These are phyloP conservation scores for Tetragonisca angustula DNA, from an alignment of 2,888 invertebrate species.

Conservation along the genomic window DNA sequence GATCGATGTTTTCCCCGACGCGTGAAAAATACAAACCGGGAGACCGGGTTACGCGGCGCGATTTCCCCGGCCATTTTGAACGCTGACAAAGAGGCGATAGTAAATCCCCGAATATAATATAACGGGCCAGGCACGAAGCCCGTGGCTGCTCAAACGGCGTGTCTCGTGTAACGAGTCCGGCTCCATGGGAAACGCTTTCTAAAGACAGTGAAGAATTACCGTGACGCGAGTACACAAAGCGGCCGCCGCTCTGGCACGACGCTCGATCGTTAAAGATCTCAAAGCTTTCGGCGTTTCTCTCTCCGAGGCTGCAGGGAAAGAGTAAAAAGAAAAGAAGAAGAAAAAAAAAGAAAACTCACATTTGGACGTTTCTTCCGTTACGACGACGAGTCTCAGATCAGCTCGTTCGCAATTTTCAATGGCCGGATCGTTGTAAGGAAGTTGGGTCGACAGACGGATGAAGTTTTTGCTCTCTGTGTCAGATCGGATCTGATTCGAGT, in stretches of 20 bases:
- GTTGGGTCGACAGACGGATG: background rate
- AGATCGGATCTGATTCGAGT: background rate
- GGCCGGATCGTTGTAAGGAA: background rate
- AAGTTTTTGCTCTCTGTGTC: background rate
- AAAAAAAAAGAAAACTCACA: too few relatives aligned
- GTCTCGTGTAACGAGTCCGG: constrained; percentile 63
- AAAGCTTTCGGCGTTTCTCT: background rate
- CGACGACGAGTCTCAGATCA: background rate
- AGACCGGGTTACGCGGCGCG: constrained; percentile 32
- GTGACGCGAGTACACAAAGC: constrained; percentile 48
- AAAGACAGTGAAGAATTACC: constrained; percentile 70
- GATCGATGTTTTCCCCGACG: too few relatives aligned
- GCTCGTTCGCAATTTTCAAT: background rate
- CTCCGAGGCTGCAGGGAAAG: too few relatives aligned
- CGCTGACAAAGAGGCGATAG: constrained; percentile 69
- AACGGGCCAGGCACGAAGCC: constrained; percentile 50
- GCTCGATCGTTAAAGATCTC: constrained; percentile 49
- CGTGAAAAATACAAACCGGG: constrained; percentile 40
- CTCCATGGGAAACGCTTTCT: constrained; percentile 53
- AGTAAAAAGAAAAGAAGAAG: too few relatives aligned
- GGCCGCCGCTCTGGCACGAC: background rate
- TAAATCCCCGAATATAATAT: constrained; percentile 72
- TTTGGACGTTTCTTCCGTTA: background rate
- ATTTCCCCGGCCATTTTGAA: constrained; percentile 58
- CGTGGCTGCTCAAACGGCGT: constrained; percentile 43